Percentiles rank a stretch among this genome's conserved stretches.
These are phyloP conservation scores for Pollimyrus isidori DNA, from an alignment of 2,113 vertebrate species.

Conservation along the genomic window DNA sequence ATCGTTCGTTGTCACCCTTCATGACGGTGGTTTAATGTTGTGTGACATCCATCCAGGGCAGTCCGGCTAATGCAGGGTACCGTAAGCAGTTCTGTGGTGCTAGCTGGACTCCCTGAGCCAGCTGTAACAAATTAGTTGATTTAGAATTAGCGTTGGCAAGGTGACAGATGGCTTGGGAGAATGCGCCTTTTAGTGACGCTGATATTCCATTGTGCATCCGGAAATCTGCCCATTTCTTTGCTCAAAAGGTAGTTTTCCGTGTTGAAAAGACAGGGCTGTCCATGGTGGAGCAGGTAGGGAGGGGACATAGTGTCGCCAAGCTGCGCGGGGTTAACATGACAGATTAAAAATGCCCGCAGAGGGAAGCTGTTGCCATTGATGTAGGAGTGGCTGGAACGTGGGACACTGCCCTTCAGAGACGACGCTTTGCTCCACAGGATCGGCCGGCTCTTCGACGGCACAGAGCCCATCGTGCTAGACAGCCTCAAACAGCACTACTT, in stretches of 20 bases:
- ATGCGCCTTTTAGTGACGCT: neutral
- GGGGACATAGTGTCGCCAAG: neutral
- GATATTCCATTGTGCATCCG: neutral
- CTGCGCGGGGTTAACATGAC: neutral
- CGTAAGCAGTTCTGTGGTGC: neutral
- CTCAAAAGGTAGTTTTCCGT: neutral
- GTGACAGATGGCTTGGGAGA: neutral
- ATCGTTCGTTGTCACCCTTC: constrained; percentile 24
- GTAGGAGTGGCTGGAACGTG: neutral
- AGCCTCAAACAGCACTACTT: constrained; percentile 99
- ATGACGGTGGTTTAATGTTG: constrained; percentile 37
- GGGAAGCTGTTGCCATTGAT: neutral
- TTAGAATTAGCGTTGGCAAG: neutral
- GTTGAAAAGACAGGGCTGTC: neutral
- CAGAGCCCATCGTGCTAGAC: constrained; percentile 96
- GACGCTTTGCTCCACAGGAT: constrained; percentile 64
- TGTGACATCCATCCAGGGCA: neutral
- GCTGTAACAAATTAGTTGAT: neutral
- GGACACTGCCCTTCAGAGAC: neutral
- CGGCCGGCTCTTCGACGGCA: constrained; percentile 95
- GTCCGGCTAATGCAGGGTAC: neutral
- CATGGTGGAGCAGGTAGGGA: neutral
- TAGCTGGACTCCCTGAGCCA: neutral
- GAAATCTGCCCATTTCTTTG: neutral
- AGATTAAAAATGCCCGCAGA: neutral